Conservation (phyloP, 2,113 vertebrate genomes). For the Ia io region DNA sequence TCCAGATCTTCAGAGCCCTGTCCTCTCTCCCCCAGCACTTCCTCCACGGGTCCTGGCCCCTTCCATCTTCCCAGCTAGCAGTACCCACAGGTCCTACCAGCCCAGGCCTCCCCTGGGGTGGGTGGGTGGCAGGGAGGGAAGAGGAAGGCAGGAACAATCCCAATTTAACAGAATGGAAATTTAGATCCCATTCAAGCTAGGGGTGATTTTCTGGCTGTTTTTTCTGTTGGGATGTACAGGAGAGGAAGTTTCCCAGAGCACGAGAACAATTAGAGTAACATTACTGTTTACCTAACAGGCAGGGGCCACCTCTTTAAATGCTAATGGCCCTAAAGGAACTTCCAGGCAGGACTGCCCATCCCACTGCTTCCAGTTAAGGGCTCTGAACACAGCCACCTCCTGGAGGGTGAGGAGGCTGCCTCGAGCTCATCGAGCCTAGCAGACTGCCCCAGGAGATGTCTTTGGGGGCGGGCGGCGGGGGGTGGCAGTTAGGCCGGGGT, state of each 20-base stretch:
- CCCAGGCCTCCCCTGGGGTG: not conserved
- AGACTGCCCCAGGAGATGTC: not conserved
- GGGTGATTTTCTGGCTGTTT: not conserved
- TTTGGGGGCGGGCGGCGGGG: not conserved
- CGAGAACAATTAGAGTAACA: not conserved
- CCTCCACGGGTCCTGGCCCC: not conserved
- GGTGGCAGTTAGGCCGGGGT: too few species aligned
- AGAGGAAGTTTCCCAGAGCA: not conserved
- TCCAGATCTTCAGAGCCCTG: not conserved
- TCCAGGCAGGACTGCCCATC: too few species aligned
- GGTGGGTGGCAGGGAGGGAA: too few species aligned
- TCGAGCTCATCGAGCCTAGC: not conserved
- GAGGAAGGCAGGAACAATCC: not conserved
- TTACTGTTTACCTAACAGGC: not conserved
- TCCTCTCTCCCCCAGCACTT: too few species aligned
- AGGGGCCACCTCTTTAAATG: not conserved
- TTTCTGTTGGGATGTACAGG: not conserved
- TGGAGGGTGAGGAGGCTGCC: not conserved
- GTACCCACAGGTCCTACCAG: not conserved
- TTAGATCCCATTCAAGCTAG: not conserved
- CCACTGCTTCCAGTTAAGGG: not conserved
- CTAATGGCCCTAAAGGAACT: not conserved
- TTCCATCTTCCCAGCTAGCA: not conserved
- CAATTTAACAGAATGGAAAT: rapidly evolving
- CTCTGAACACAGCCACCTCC: not conserved